These are phyloP conservation scores for Trematomus bernacchii DNA, from an alignment of 2,797 vertebrate species.

Conservation along the genomic window DNA sequence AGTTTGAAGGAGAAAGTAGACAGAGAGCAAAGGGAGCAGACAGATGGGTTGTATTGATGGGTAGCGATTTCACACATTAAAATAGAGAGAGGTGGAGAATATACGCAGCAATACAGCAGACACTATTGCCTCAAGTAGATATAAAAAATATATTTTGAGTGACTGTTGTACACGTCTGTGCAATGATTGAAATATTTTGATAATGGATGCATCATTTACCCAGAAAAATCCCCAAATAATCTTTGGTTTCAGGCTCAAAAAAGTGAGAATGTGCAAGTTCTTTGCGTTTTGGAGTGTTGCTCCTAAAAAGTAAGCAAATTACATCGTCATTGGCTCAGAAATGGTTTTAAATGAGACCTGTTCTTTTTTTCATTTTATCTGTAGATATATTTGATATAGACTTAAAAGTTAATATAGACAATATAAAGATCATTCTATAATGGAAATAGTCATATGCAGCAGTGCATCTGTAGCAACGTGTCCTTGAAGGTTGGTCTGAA, in stretches of 20 bases:
- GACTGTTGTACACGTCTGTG: background rate
- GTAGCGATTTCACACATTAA: slow-evolving; percentile 15
- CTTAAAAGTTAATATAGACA: too few species aligned
- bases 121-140: background rate
- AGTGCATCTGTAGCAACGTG: background rate
- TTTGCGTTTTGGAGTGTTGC: background rate
- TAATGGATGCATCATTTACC: background rate
- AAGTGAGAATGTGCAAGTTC: background rate
- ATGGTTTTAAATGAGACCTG: too few species aligned
- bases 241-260: background rate
- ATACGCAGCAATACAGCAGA: background rate
- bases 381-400: too few species aligned
- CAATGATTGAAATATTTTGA: background rate
- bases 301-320: background rate
- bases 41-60: slow-evolving; percentile 29
- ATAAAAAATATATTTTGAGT: background rate
- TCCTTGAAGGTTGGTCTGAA: slow-evolving; percentile 60
- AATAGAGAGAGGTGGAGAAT: slow-evolving; percentile 11
- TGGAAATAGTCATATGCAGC: too few species aligned
- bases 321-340: too few species aligned
- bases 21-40: slow-evolving; percentile 20
- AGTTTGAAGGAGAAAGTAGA: slow-evolving; percentile 44
- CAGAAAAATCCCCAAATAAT: background rate
- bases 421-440: too few species aligned
- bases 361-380: too few species aligned